Evolutionary conservation across 2,888 invertebrate species (phyloP).

Genomic region (Ellobium chinense): DNA sequence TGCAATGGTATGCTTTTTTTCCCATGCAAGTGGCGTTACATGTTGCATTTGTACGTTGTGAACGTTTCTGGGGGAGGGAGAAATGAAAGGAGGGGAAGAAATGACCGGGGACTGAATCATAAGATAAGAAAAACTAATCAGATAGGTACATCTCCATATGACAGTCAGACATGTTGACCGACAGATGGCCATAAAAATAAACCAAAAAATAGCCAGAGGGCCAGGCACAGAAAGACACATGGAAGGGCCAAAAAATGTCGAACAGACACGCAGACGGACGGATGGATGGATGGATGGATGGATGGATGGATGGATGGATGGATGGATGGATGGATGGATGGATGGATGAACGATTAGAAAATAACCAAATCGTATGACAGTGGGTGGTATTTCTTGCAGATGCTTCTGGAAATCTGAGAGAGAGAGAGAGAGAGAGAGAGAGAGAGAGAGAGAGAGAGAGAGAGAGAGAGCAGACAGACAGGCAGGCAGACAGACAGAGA

Average conservation of each 20-base stretch:
- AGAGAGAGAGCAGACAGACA: background rate
- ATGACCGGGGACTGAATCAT: no score
- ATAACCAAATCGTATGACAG: no score
- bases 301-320: background rate
- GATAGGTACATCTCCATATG: background rate
- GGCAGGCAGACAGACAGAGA: background rate
- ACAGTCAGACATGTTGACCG: background rate
- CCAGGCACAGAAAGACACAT: background rate
- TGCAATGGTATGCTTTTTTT: no score
- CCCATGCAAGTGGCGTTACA: no score
- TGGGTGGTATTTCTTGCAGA: no score
- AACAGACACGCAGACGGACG: background rate
- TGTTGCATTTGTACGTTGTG: no score
- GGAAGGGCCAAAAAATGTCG: background rate
- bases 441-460: background rate
- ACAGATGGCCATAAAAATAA: background rate
- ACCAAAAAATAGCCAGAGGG: background rate
- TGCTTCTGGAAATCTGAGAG: background rate
- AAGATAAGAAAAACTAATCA: no score
- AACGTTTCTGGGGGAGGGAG: no score
- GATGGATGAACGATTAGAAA: no score
- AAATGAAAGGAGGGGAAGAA: no score
- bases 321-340: no score
- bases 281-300: background rate
- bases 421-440: background rate